Percentiles rank a stretch among this genome's conserved stretches.
These are phyloP conservation scores for Pachyramphus minor DNA, from an alignment of 2,113 vertebrate genomes.

Conservation along the genomic window DNA sequence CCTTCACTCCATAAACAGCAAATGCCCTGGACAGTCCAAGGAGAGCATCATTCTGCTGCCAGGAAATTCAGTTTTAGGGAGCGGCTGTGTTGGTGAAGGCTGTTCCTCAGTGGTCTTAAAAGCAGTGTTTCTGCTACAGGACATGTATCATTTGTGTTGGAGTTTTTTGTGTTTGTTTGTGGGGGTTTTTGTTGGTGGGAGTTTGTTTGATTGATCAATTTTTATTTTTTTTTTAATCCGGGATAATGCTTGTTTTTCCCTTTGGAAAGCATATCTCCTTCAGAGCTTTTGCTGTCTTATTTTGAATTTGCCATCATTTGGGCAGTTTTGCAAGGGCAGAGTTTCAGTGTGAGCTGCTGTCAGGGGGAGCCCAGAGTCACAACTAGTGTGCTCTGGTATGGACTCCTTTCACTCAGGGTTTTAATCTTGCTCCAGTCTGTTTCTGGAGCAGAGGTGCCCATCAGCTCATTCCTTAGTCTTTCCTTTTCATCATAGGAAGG, in stretches of 20 bases:
- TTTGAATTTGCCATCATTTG: neutral
- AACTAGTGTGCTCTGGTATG: neutral
- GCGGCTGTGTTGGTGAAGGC: neutral
- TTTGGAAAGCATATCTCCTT: neutral
- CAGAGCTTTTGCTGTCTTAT: neutral
- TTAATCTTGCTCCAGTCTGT: neutral
- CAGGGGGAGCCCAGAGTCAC: neutral
- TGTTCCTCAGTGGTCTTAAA: neutral
- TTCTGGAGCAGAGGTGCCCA: neutral
- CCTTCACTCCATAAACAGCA: neutral
- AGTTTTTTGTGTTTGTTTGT: neutral
- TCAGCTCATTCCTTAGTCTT: neutral
- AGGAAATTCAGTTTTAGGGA: neutral
- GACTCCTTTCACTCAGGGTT: neutral
- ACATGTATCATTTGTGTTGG: accelerated
- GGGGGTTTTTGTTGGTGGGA: no score
- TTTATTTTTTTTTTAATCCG: neutral
- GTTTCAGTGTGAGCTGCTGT: neutral
- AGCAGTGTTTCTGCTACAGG: neutral
- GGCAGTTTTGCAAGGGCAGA: neutral
- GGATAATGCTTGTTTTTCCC: accelerated
- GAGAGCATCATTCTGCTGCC: neutral
- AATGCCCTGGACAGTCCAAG: neutral
- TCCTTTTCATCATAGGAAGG: neutral
- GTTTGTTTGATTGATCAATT: neutral